Percentiles rank a stretch among this genome's conserved stretches.
Conservation (phyloP, 2,888 invertebrate genomes). For the Scaptomyza reducta region DNA sequence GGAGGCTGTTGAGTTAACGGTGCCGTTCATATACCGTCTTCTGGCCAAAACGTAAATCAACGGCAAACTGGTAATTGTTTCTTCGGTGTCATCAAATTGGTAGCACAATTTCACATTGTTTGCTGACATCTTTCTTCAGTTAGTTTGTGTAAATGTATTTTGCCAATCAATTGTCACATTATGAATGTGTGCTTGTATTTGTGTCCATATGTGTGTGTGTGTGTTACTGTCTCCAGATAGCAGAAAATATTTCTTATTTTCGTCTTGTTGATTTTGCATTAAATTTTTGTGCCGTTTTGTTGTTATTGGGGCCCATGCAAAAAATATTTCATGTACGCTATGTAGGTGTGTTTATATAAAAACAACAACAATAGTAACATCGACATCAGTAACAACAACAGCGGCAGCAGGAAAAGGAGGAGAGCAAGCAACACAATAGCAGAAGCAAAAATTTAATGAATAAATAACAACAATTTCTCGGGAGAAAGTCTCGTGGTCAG, state of each 20-base stretch:
- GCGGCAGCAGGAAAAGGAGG: slow-evolving; percentile 32
- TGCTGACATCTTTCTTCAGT: slow-evolving; percentile 60
- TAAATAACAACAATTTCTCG: slow-evolving; percentile 75
- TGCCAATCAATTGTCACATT: slow-evolving; percentile 72
- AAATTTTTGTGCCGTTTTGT: slow-evolving; percentile 43
- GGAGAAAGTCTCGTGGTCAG: slow-evolving; percentile 74
- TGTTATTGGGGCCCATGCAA: slow-evolving; percentile 59
- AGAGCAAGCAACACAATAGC: slow-evolving; percentile 61
- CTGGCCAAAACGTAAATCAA: slow-evolving; percentile 1
- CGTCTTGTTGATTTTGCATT: slow-evolving; percentile 67
- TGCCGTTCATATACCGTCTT: slow-evolving; percentile 57
- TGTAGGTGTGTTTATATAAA: slow-evolving; percentile 62
- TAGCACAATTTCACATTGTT: slow-evolving; percentile 69
- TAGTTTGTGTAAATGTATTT: slow-evolving; percentile 46
- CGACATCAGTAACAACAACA: not conserved
- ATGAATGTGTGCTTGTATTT: slow-evolving; percentile 40
- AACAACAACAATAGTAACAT: slow-evolving; percentile 11
- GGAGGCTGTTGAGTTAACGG: slow-evolving; percentile 58
- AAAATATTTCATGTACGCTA: slow-evolving; percentile 61
- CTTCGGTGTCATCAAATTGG: slow-evolving; percentile 60
- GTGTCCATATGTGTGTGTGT: not conserved
- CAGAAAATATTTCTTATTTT: slow-evolving; percentile 24
- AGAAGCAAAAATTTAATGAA: slow-evolving; percentile 76
- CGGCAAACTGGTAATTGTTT: slow-evolving; percentile 22
- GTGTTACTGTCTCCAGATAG: slow-evolving; percentile 21